These are phyloP conservation scores for Macroteleia sp. DNA, from an alignment of 2,888 invertebrate species.

Conservation along the genomic window DNA sequence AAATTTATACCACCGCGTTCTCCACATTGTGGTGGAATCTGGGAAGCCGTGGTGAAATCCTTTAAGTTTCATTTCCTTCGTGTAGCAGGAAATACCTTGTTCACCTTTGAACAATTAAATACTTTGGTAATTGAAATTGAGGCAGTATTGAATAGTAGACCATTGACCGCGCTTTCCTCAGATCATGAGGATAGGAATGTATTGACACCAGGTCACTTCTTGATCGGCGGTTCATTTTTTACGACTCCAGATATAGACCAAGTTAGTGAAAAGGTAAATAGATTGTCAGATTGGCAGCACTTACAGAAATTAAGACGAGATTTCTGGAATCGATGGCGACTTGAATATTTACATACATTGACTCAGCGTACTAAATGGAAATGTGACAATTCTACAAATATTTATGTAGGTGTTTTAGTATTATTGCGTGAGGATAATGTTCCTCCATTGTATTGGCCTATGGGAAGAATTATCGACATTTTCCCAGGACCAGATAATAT, in stretches of 20 bases:
- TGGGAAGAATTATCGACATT: neutral
- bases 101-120: conserved; percentile 65
- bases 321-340: neutral
- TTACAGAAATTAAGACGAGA: neutral
- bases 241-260: neutral
- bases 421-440: neutral
- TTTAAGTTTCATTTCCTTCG: neutral
- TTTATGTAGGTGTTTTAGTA: neutral
- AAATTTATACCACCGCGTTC: conserved; percentile 14
- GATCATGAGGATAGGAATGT: conserved; percentile 1
- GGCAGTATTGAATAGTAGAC: conserved; percentile 47
- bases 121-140: conserved; percentile 64
- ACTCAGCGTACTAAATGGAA: conserved; percentile 5
- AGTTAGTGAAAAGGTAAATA: neutral
- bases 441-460: conserved; percentile 7
- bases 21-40: conserved; percentile 20
- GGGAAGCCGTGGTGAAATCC: neutral
- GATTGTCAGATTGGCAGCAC: conserved; percentile 8
- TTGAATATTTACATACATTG: neutral
- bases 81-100: conserved; percentile 1
- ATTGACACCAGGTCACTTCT: conserved; percentile 28
- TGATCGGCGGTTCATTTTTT: neutral
- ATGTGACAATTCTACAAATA: neutral
- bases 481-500: neutral
- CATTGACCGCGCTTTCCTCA: conserved; percentile 9